Evolutionary conservation across 2,888 invertebrate species (phyloP), one percentile per base, ranked within the genome.

Genomic region (Endomychus coccineus): DNA sequence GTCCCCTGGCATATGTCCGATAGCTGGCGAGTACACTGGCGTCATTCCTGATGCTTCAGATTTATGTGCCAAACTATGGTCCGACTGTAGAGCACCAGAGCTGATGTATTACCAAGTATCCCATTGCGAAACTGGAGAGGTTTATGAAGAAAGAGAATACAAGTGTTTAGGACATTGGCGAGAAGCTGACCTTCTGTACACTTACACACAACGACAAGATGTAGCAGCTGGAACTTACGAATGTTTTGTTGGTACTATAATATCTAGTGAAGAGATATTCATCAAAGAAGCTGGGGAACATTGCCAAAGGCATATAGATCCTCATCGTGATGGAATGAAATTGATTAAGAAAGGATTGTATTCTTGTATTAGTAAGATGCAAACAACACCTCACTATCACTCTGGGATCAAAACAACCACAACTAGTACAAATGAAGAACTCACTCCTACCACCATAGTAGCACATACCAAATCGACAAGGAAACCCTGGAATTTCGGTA

Each of bases 281-380:
- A 78, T 80, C 39, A 76, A 74, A 51, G 80, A 80, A 64, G 78
- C 79, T 14, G 78, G 79, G 0, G 75, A 75, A 50, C 74, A 75
- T 50, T 80, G 80, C 50, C 71, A 74, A 46, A 64, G 78, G 42
- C 67, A 71, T 43, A 70, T 76, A 16, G 71, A 77, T 58, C 76
- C 77, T 2, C 61, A 70, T 29, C 64, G 61, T 19, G 69, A 71
- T 51, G 78, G 78, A 39, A 80, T 80, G 80, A 72, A 75, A 52
- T 62, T 79, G 15, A 70, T 69, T 21, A 71, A 71, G 53, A 59
- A 61, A 38, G 59, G 49, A 39, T 45, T 56, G 29, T 62, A 60
- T 42, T 56, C 62, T 17, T 64, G 64, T 42, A 56, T 29, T 2
- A 24, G 17, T 7, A 23, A 27, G 6, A 14, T 19, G 11, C 19